A percentile compares a stretch with the other conserved stretches of the same genome.
Conservation (phyloP, 1,140 invertebrate species). For the Zophobas morio region DNA sequence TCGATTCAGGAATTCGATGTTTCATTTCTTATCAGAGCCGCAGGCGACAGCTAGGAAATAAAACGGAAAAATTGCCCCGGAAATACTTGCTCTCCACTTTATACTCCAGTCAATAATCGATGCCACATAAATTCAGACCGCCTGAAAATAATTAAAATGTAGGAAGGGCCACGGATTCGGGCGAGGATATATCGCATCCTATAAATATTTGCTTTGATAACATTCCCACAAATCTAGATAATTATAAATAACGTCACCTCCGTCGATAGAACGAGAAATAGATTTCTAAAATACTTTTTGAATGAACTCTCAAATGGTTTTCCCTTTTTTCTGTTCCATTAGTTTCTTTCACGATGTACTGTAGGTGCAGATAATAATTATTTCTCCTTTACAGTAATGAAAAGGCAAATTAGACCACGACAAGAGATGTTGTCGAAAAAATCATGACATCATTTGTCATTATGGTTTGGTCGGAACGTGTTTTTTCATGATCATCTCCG, state of each 20-base stretch:
- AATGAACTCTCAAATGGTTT: neutral
- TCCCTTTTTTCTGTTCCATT: no score
- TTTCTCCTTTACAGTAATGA: no score
- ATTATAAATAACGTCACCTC: slow-evolving; percentile 11
- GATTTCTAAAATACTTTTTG: neutral
- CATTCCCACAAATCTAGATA: slow-evolving; percentile 16
- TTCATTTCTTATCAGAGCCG: slow-evolving; percentile 51
- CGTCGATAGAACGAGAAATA: no score
- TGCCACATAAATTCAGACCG: slow-evolving; percentile 26
- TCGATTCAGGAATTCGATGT: slow-evolving; percentile 48
- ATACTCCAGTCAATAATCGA: slow-evolving; percentile 45
- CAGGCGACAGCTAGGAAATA: slow-evolving; percentile 49
- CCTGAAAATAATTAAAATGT: slow-evolving; percentile 39
- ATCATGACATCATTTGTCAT: no score
- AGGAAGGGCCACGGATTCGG: slow-evolving; percentile 11
- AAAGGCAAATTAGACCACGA: no score
- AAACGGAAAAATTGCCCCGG: slow-evolving; percentile 50
- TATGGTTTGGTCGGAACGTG: no score
- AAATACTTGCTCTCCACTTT: slow-evolving; percentile 50
- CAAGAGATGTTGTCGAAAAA: no score
- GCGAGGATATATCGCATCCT: slow-evolving; percentile 17
- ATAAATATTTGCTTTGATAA: slow-evolving; percentile 27
- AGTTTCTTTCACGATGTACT: no score
- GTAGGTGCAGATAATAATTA: no score
- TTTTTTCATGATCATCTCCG: no score